These are phyloP conservation scores for Dasyornis broadbenti DNA, from an alignment of 2,113 vertebrate species.

Conservation along the genomic window DNA sequence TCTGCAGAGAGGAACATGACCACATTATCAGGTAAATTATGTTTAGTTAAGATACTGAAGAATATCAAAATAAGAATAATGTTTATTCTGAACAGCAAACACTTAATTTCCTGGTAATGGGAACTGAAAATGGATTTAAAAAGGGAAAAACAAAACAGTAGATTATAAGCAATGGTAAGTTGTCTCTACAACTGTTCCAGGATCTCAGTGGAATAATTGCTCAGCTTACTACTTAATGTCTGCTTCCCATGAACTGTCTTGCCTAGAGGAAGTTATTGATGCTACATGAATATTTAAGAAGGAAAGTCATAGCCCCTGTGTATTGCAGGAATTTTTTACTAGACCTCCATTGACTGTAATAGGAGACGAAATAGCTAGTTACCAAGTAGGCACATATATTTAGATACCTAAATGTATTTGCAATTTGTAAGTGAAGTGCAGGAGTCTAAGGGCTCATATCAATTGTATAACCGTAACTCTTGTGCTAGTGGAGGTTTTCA, in stretches of 20 bases:
- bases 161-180: not conserved
- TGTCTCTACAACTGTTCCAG: not conserved
- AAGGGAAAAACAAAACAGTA: not conserved
- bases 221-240: not conserved
- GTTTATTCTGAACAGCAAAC: not conserved
- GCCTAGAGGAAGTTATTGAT: not conserved
- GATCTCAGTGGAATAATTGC: not conserved
- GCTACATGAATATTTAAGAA: not conserved
- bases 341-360: not conserved
- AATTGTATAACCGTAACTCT: not conserved
- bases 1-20: not conserved
- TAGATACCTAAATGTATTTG: not conserved
- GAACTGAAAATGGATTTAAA: not conserved
- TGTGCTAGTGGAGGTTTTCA: not conserved
- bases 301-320: not conserved
- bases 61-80: not conserved
- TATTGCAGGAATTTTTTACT: not conserved
- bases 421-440: not conserved
- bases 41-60: not conserved
- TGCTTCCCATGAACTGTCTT: not conserved
- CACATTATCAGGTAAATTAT: not conserved
- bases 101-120: not conserved
- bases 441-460: not conserved
- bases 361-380: not conserved
- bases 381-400: not conserved